Evolutionary conservation across 1,140 invertebrate species (phyloP).

Genomic region (Neodiprion fabricii): DNA sequence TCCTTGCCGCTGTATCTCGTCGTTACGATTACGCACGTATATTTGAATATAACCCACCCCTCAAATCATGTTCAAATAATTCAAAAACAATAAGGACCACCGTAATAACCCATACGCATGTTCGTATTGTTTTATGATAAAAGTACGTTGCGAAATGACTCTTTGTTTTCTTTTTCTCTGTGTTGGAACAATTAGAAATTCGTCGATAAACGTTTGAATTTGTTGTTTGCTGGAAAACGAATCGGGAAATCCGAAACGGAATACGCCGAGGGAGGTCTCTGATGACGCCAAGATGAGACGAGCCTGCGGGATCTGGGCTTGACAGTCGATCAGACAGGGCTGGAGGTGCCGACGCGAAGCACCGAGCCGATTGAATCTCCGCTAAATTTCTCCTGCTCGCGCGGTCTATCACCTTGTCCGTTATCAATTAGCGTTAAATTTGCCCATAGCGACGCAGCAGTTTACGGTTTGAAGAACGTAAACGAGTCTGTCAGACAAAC

Average conservation of each 20-base stretch:
- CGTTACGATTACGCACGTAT: neutral
- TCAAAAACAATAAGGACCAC: no score
- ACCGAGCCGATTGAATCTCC: neutral
- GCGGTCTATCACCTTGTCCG: neutral
- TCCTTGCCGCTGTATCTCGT: neutral
- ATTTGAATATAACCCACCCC: no score
- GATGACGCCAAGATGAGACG: conserved; percentile 2
- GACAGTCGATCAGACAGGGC: conserved; percentile 4
- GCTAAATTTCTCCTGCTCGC: neutral
- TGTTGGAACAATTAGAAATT: neutral
- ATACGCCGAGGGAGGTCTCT: neutral
- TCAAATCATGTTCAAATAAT: no score
- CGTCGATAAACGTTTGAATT: neutral
- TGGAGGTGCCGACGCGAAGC: conserved; percentile 30
- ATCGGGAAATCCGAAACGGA: neutral
- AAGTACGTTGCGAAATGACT: no score
- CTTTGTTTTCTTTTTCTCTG: neutral
- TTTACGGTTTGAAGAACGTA: no score
- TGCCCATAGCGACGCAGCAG: no score
- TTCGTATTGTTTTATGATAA: no score
- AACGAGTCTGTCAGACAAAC: no score
- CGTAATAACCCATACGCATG: no score
- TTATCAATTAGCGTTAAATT: conserved; percentile 1
- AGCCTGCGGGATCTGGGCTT: neutral
- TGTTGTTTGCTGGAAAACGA: neutral